These are phyloP conservation scores for Syngnathus scovelli DNA, from an alignment of 2,113 vertebrate species.

Conservation along the genomic window DNA sequence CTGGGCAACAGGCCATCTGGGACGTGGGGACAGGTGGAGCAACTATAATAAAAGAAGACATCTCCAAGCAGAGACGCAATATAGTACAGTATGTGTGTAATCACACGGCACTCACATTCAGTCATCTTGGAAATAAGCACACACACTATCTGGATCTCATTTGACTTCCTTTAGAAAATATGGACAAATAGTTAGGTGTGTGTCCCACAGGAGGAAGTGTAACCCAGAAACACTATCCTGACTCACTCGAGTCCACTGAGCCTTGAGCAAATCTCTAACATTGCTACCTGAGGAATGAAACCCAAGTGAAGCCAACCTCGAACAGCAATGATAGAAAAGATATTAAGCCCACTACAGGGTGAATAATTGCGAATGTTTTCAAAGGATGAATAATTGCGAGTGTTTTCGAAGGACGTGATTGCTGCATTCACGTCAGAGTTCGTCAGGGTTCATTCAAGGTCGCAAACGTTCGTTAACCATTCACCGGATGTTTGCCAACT, in stretches of 20 bases:
- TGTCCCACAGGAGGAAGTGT: constrained; percentile 23
- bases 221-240: constrained; percentile 16
- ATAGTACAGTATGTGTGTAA: constrained; percentile 1
- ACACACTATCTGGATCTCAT: neutral
- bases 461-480: no score
- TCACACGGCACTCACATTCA: neutral
- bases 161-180: constrained; percentile 8
- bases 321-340: constrained; percentile 16
- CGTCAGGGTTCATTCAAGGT: no score
- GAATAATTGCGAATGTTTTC: no score
- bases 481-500: no score
- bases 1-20: constrained; percentile 41
- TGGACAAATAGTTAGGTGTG: constrained; percentile 3
- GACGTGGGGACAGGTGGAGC: constrained; percentile 23
- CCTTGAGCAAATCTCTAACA: constrained; percentile 27
- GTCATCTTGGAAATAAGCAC: neutral
- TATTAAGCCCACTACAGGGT: neutral
- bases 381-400: no score
- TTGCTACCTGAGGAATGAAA: constrained; percentile 7
- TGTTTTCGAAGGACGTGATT: no score
- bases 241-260: constrained; percentile 24
- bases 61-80: constrained; percentile 8
- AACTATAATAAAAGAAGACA: constrained; percentile 25
- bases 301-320: constrained; percentile 7
- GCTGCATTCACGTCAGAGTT: no score